Base-by-base conservation (phyloP, 1,140 invertebrate genomes). In the Diprion similis region DNA sequence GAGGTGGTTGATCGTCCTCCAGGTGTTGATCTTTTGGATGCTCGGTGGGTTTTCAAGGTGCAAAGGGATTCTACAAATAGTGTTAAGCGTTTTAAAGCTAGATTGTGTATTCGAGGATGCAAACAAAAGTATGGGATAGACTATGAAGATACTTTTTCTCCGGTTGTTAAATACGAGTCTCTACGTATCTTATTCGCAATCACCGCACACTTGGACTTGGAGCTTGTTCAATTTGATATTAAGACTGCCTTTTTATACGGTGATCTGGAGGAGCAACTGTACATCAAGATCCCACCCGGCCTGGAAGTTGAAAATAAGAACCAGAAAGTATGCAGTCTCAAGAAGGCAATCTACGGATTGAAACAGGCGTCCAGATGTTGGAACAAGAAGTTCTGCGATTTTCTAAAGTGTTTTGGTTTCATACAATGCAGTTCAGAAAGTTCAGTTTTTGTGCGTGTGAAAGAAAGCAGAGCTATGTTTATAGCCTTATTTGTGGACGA, bases 401-500 rank as follows among this genome's bases (percentile, higher is more conserved):
- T 83, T 69, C 66, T 89, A n/a, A 71, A 76, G 37, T 80, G 82
- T 4, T 77, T 84, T 75, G 82, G 82, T 1, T 85, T 90, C 67
- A 73, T 70, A 0, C 78, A 78, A 13, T 80, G 77, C 72, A 71
- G 76, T 66, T 80, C 79, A n/a, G 85, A 89, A 73, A 77, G 79
- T 11, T 86, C 84, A 80, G 76, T 88, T 13, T 88, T 82, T 79
- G 73, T 82, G 46, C 75, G 76, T 10, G 69, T 46, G 37, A 59
- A 77, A 10, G 75, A 82, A 15, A 70, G 66, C 68, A 59, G 66
- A 45, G 78, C 80, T 74, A 75, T 84, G 4, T 76, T 86, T 51
- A 48, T 89, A 2, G 80, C 79, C 11, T 75, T 89, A 8, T 89
- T 88, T 84, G 87, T 89, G 10, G 88, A 89, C 80, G 88, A 89